Base-by-base conservation (phyloP, 1,140 invertebrate species). In the Colletes latitarsis region DNA sequence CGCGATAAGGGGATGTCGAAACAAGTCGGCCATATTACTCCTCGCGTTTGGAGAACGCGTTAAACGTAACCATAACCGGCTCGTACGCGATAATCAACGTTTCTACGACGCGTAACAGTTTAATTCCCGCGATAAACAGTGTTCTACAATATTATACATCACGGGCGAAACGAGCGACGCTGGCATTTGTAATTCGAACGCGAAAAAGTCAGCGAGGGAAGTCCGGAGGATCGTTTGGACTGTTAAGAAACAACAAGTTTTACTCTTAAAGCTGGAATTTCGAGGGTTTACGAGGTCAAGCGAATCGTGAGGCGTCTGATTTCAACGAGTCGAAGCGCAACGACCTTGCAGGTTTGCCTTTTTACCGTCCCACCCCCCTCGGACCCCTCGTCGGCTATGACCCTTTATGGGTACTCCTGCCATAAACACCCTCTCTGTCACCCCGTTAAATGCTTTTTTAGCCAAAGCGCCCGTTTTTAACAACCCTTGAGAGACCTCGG, bases 401-500 rank as follows among this genome's bases (percentile, higher is more conserved):
- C 76, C 84, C 69, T 86, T 80, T 83, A 77, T 49, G 76, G 55
- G n/a, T 66, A 85, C 43, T 81, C 75, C 76, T 58, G 86, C 78
- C 89, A 89, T 92, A 92, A 92, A 92, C 86, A 76, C 87, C 81
- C 77, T 60, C 64, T 63, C 53, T 75, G 88, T 91, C 89, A 91
- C 90, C 89, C 92, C 84, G 86, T 92, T 91, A 89, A 91, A 90
- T 87, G 75, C 69, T 88, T 91, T 91, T 85, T 89, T 88, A 84
- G 82, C 84, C 74, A 75, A 86, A 83, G 71, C 76, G 81, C 62
- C 70, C 82, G 81, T 77, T 86, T 90, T 91, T 91, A 90, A 92
- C 90, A 92, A 92, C 91, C 90, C 92, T 92, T 92, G 87, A 90
- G 79, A 83, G 81, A 83, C 76, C 52, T 52, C 68, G 58, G 46